Percentiles rank a stretch among this genome's conserved stretches.
These are phyloP conservation scores for Ianthella basta DNA, from an alignment of 37 sponge, comb jelly and placozoan genomes.

Conservation along the genomic window DNA sequence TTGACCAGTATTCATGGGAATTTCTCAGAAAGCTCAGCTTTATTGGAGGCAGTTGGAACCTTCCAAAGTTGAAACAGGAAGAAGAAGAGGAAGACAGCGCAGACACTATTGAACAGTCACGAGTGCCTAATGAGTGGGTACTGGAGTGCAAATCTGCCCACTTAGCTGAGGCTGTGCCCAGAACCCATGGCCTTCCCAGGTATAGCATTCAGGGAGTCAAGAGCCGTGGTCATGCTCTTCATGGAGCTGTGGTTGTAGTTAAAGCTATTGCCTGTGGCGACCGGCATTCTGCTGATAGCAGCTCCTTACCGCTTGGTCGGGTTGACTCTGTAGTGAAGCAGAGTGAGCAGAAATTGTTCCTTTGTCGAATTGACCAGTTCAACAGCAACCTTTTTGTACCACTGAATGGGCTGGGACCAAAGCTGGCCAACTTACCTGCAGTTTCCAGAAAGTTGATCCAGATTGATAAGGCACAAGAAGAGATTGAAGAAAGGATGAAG, in stretches of 20 bases:
- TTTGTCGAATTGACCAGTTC: constrained; percentile 46
- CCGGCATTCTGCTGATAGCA: not conserved
- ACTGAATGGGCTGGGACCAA: constrained; percentile 57
- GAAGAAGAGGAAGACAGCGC: not conserved
- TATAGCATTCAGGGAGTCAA: constrained; percentile 38
- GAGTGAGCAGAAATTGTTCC: constrained; percentile 21
- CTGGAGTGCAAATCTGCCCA: not conserved
- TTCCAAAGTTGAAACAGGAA: not conserved
- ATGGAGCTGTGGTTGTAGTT: constrained; percentile 62
- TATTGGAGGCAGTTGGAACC: constrained; percentile 15
- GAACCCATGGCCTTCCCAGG: not conserved
- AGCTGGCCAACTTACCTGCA: constrained; percentile 62
- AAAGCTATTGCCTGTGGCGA: not conserved
- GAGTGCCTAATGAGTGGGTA: not conserved
- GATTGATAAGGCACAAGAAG: constrained; percentile 12
- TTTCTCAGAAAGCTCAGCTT: constrained; percentile 1
- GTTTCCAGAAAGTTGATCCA: constrained; percentile 37
- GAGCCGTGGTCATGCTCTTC: constrained; percentile 63
- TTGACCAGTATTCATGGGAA: constrained; percentile 13
- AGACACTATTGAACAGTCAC: no score
- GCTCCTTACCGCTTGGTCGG: constrained; percentile 24
- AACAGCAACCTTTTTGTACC: constrained; percentile 63
- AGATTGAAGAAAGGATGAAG: constrained; percentile 13
- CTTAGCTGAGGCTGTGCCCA: constrained; percentile 1
- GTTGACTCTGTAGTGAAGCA: constrained; percentile 35